Percentiles rank a stretch among this genome's conserved stretches.
Evolutionary conservation across 2,888 invertebrate species (phyloP).

Genomic region (Metopia argyrocephala): DNA sequence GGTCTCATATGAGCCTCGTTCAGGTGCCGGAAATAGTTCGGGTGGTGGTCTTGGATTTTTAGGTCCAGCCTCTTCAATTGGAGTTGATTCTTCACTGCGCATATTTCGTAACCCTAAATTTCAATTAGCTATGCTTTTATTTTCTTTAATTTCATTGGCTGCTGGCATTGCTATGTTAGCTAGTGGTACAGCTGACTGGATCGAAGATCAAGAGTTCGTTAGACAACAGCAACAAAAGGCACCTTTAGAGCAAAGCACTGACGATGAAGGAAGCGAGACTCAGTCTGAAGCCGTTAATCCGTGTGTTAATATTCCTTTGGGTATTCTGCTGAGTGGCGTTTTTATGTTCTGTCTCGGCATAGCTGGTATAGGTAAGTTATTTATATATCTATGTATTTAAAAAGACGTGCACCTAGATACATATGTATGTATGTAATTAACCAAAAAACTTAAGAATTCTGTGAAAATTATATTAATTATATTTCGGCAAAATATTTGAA

Average conservation of each 20-base stretch:
- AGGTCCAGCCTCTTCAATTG: conserved; percentile 72
- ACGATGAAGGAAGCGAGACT: conserved; percentile 44
- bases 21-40: conserved; percentile 67
- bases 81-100: conserved; percentile 69
- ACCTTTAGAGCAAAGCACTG: conserved; percentile 25
- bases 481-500: too few relatives aligned
- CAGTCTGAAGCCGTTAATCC: conserved; percentile 64
- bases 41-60: conserved; percentile 50
- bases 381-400: too few relatives aligned
- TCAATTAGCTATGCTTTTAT: conserved; percentile 70
- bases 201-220: conserved; percentile 78
- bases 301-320: conserved; percentile 76
- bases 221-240: conserved; percentile 61
- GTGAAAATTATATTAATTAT: too few relatives aligned
- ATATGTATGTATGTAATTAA: neutral
- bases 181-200: conserved; percentile 82
- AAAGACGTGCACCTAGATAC: too few relatives aligned
- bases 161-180: conserved; percentile 81
- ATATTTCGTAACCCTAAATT: conserved; percentile 71
- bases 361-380: conserved; percentile 80
- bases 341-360: conserved; percentile 82
- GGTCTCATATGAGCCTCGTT: conserved; percentile 84
- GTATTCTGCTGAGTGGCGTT: conserved; percentile 83
- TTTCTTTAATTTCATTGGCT: conserved; percentile 73
- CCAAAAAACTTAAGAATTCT: neutral